These are phyloP conservation scores for Rotaria socialis DNA, from an alignment of 2,888 invertebrate species.

Conservation along the genomic window DNA sequence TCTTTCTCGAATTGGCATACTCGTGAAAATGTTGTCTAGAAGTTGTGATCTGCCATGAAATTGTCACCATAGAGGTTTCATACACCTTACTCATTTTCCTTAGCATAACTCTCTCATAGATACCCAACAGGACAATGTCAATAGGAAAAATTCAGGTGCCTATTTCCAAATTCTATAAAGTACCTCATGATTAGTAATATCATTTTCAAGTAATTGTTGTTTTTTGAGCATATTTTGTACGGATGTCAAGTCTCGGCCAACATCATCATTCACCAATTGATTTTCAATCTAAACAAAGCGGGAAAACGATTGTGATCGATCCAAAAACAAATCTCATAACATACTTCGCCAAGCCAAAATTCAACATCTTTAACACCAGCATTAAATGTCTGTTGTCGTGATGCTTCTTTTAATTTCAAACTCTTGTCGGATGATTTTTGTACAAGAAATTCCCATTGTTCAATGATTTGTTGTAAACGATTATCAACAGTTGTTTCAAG, in stretches of 20 bases:
- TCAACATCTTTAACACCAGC: slow-evolving; percentile 97
- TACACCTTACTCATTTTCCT: too few species aligned
- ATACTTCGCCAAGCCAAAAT: slow-evolving; percentile 97
- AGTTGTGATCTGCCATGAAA: too few species aligned
- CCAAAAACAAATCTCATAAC: slow-evolving; percentile 39
- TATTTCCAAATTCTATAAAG: too few species aligned
- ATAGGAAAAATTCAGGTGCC: too few species aligned
- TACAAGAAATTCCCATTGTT: slow-evolving; percentile 96
- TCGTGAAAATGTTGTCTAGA: too few species aligned
- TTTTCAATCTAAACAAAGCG: slow-evolving; percentile 46
- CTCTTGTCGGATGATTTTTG: slow-evolving; percentile 97
- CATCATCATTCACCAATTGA: slow-evolving; percentile 69
- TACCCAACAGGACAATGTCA: too few species aligned
- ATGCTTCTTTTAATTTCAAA: slow-evolving; percentile 93
- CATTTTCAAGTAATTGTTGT: slow-evolving; percentile 95
- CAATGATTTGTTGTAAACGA: slow-evolving; percentile 69
- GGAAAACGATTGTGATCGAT: neutral
- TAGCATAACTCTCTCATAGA: too few species aligned
- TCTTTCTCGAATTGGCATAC: too few species aligned
- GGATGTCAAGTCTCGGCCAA: slow-evolving; percentile 92
- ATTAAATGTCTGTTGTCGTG: slow-evolving; percentile 96
- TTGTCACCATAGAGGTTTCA: too few species aligned
- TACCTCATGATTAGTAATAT: slow-evolving; percentile 92
- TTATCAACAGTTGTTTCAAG: slow-evolving; percentile 90
- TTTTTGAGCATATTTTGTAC: slow-evolving; percentile 97